Base-by-base conservation (phyloP, 2,888 invertebrate species). In the Ethmia dodecea region DNA sequence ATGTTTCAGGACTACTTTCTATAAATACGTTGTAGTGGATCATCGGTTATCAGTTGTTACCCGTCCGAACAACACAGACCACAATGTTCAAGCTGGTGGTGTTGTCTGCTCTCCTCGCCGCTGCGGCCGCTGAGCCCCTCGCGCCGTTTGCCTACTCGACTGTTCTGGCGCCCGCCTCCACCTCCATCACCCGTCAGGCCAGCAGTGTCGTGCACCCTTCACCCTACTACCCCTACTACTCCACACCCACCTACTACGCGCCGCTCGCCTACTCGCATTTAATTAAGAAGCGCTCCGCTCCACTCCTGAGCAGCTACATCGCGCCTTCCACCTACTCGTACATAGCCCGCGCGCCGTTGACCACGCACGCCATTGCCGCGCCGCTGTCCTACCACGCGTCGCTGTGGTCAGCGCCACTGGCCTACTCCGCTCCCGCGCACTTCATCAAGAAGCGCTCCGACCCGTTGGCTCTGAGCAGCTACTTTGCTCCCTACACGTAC, bases 41-140 rank as follows among this genome's bases (percentile, higher is more conserved):
- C 47, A 48, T 53, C 42, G 28, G 53, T 55, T 59, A 81, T 81
- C 83, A 83, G 76, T 79, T 60, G 70, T 65, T 60, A 52, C 55
- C 39, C 28, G 41, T 55, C 49, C 60, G 60, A 68, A 53, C 72
- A 77, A 79, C 79, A 74, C 72, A 81, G 66, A 76, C 72, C 71
- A 83, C 66, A 58, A 84, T 86, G 81, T 79, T 68, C 58, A 81
- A 80, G 60, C 55, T 81, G 79, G 87, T 89, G 76, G 88, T 88
- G 66, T 87, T 90, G 86, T 89, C 80, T 64, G 87, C 88, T 74
- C 72, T 90, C 57, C 60, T 90, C 55, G 88, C 89, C 52, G 73
- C 84, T 51, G 89, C 74, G 50, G 63, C 73, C 35, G 90, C 89
- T 47, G 66, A 73, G 46, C 79, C 78, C 3, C 45, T 26, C 11